A percentile compares a stretch with the other conserved stretches of the same genome.
These are phyloP conservation scores for Centropristis striata DNA, from an alignment of 2,113 vertebrate genomes.

Conservation along the genomic window DNA sequence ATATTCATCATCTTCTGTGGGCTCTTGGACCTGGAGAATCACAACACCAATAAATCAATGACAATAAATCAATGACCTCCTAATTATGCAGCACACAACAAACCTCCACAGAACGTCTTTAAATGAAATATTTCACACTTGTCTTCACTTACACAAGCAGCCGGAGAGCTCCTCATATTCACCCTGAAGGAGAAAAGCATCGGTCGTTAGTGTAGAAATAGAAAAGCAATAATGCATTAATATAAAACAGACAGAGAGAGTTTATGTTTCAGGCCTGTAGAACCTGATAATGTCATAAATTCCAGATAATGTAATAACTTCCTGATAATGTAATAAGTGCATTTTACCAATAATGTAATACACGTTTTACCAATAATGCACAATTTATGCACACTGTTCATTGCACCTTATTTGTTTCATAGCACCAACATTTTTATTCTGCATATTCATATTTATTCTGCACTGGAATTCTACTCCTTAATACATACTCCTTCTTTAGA, in stretches of 20 bases:
- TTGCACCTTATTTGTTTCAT: no score
- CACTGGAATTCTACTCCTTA: no score
- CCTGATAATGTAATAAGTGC: no score
- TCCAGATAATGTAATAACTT: no score
- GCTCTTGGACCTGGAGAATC: conserved; percentile 74
- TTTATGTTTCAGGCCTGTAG: no score
- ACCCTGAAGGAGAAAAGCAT: conserved; percentile 50
- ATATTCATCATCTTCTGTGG: conserved; percentile 74
- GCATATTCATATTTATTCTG: no score
- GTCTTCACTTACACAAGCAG: conserved; percentile 63
- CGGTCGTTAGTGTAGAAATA: background rate
- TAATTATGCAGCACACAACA: no score
- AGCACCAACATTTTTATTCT: no score
- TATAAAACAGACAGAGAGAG: background rate
- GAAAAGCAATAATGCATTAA: background rate
- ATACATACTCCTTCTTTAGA: no score
- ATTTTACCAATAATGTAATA: no score
- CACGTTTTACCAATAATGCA: no score
- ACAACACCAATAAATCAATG: background rate
- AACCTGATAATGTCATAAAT: background rate
- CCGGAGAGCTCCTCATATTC: conserved; percentile 59
- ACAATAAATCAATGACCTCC: background rate
- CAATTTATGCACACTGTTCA: no score
- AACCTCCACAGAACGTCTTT: background rate
- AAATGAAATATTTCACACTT: background rate